Conservation (phyloP, 2,113 vertebrate species). For the Melospiza georgiana region DNA sequence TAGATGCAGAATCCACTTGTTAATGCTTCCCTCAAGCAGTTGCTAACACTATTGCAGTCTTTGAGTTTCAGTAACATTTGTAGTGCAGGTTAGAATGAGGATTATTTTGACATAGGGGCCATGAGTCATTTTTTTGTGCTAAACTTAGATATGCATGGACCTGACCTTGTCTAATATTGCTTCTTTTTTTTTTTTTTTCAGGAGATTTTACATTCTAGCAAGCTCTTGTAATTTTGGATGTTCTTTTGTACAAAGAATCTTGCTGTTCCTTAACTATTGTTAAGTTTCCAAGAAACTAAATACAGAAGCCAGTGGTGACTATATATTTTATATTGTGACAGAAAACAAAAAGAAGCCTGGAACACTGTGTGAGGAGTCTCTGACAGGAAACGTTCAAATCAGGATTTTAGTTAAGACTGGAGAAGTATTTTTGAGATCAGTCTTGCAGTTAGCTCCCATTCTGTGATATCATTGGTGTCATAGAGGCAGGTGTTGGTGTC, state of each 20-base stretch:
- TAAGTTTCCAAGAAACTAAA: neutral
- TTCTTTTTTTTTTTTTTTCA: neutral
- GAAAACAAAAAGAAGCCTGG: neutral
- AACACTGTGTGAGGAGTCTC: neutral
- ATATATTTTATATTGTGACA: neutral
- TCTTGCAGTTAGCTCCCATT: neutral
- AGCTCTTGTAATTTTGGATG: neutral
- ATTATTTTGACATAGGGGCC: neutral
- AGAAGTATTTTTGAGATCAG: neutral
- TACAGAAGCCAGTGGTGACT: neutral
- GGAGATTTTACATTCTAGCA: neutral
- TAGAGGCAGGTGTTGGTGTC: rapidly evolving
- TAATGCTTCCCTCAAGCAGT: neutral
- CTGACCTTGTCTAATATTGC: neutral
- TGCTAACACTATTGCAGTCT: neutral
- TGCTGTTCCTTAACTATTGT: neutral
- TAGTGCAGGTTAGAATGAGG: neutral
- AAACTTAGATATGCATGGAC: neutral
- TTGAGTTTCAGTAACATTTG: neutral
- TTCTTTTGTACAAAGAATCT: neutral
- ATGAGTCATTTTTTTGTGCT: neutral
- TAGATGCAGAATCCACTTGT: neutral
- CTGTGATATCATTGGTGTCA: neutral
- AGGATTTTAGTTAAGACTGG: neutral
- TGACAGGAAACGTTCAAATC: neutral